phyloP scores from a whole-genome alignment of 2,797 vertebrate genomes.

The Tauraco hartlaubi region DNA sequence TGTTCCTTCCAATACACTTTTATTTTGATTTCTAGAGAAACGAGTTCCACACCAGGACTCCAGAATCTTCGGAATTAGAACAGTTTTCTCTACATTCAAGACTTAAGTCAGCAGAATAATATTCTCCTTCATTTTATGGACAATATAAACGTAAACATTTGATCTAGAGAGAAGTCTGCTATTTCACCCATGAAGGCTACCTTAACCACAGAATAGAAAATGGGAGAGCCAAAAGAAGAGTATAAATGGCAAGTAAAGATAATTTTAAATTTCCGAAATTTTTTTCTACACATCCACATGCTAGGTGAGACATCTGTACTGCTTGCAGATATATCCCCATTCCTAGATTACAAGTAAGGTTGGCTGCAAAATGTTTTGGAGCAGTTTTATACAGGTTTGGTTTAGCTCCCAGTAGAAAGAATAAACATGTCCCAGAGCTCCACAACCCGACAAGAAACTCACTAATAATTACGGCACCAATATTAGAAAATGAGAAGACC shows the following conservation, averaged over 20 bases:
- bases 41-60: background rate
- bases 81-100: background rate
- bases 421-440: background rate
- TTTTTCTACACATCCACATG: background rate
- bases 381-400: background rate
- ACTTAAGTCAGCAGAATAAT: background rate
- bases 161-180: background rate
- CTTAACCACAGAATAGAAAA: background rate
- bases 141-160: background rate
- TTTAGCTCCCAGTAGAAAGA: background rate
- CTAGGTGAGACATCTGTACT: background rate
- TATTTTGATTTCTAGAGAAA: constrained; percentile 52
- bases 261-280: background rate
- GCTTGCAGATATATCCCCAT: background rate
- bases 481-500: background rate
- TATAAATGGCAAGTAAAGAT: background rate
- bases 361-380: background rate
- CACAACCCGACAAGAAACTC: background rate
- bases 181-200: background rate
- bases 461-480: background rate
- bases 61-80: background rate
- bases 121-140: background rate
- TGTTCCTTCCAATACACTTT: constrained; percentile 22
- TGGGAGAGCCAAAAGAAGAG: background rate
- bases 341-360: background rate